These are phyloP conservation scores for Argynnis bischoffii DNA, from an alignment of 2,888 invertebrate species.

Conservation along the genomic window DNA sequence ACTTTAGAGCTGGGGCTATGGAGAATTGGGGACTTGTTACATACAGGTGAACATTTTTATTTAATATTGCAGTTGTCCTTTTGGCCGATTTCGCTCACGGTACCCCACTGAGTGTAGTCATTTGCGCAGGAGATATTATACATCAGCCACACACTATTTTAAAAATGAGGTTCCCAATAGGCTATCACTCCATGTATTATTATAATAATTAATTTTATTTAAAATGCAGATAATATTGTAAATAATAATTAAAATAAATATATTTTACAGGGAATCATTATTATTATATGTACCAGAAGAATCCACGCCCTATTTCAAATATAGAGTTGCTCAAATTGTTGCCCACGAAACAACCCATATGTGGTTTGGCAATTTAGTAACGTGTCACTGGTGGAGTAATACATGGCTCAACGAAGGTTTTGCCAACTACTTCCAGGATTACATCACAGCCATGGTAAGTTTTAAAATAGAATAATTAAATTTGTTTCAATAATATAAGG, in stretches of 20 bases:
- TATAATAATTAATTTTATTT: too few relatives aligned
- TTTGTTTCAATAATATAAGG: neutral
- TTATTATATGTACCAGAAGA: conserved; percentile 73
- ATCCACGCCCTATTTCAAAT: conserved; percentile 74
- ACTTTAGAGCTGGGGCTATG: conserved; percentile 94
- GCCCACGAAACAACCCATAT: conserved; percentile 92
- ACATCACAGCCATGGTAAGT: conserved; percentile 66
- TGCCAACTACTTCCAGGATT: conserved; percentile 89
- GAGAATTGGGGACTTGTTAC: conserved; percentile 96
- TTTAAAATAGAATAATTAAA: neutral
- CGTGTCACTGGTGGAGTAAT: conserved; percentile 89
- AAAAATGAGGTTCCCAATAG: too few relatives aligned
- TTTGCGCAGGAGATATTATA: neutral
- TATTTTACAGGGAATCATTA: conserved; percentile 61
- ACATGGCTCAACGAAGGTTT: conserved; percentile 88
- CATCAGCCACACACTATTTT: too few relatives aligned
- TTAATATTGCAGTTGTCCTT: neutral
- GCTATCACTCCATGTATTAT: too few relatives aligned
- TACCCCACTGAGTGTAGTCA: neutral
- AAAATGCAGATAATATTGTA: neutral
- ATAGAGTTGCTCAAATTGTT: conserved; percentile 81
- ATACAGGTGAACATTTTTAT: conserved; percentile 81
- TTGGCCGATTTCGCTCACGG: neutral
- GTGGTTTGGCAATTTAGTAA: conserved; percentile 92
- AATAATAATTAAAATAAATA: neutral